Percentiles rank a stretch among this genome's conserved stretches.
phyloP scores from a whole-genome alignment of 2,888 invertebrate species.

The Dryomyza anilis region DNA sequence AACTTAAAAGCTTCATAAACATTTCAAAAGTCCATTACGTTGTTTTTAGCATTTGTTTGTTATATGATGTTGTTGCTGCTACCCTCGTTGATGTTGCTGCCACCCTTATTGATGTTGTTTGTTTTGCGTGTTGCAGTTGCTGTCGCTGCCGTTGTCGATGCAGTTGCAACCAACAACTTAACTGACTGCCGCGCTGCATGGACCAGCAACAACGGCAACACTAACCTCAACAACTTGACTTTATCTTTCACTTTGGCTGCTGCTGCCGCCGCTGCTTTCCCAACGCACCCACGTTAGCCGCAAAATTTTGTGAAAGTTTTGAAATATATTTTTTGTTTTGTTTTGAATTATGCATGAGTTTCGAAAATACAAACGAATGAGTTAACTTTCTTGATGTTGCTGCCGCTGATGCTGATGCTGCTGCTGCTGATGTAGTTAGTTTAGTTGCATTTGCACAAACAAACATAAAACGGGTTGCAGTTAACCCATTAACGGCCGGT shows the following conservation, averaged over 20 bases:
- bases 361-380: neutral
- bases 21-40: conserved; percentile 38
- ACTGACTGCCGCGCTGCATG: neutral
- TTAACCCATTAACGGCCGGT: too few species aligned
- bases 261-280: neutral
- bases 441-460: too few species aligned
- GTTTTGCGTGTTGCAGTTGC: neutral
- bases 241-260: conserved; percentile 1
- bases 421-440: neutral
- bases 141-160: neutral
- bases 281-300: too few species aligned
- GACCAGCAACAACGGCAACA: neutral
- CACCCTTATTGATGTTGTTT: neutral
- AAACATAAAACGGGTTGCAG: too few species aligned
- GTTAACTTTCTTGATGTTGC: neutral
- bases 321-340: neutral
- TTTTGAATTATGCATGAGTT: neutral
- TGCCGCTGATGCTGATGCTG: neutral
- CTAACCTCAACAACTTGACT: neutral
- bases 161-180: neutral
- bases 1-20: conserved; percentile 36
- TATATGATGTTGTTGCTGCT: conserved; percentile 1
- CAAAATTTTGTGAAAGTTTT: neutral
- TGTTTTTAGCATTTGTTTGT: neutral
- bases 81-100: conserved; percentile 14